phyloP scores from a whole-genome alignment of 2,888 invertebrate species.

The Antheraea yamamai region DNA sequence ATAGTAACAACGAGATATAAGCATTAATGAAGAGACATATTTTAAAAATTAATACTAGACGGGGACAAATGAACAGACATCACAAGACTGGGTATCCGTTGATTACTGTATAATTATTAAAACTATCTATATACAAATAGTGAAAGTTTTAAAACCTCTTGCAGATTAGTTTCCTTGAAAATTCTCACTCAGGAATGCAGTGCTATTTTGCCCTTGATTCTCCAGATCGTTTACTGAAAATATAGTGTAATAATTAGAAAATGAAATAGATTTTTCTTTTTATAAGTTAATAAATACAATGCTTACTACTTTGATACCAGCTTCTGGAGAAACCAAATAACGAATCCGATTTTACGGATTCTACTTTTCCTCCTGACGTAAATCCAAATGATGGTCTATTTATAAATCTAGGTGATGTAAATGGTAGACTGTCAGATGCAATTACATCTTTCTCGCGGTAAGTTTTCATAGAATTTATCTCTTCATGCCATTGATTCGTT shows the following conservation, averaged over 20 bases:
- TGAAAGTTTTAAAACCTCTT: slow-evolving; percentile 49
- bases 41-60: not conserved
- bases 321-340: slow-evolving; percentile 68
- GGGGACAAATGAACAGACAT: too few relatives aligned
- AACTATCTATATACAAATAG: not conserved
- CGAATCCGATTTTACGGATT: slow-evolving; percentile 59
- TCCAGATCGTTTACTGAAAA: slow-evolving; percentile 83
- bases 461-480: slow-evolving; percentile 65
- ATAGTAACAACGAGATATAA: too few relatives aligned
- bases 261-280: slow-evolving; percentile 15
- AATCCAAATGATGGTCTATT: slow-evolving; percentile 82
- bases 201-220: slow-evolving; percentile 60
- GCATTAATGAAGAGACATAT: not conserved
- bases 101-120: not conserved
- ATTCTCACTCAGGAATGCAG: slow-evolving; percentile 69
- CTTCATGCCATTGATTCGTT: slow-evolving; percentile 58
- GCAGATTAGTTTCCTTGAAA: slow-evolving; percentile 57
- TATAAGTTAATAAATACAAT: slow-evolving; percentile 15
- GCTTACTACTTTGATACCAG: slow-evolving; percentile 77
- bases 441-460: slow-evolving; percentile 46
- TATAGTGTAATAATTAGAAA: slow-evolving; percentile 27
- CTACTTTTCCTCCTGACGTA: slow-evolving; percentile 57
- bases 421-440: slow-evolving; percentile 56
- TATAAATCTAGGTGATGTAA: slow-evolving; percentile 79
- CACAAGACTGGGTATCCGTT: not conserved